Evolutionary conservation across 2,888 invertebrate species (phyloP).

Genomic region (Carabus problematicus): DNA sequence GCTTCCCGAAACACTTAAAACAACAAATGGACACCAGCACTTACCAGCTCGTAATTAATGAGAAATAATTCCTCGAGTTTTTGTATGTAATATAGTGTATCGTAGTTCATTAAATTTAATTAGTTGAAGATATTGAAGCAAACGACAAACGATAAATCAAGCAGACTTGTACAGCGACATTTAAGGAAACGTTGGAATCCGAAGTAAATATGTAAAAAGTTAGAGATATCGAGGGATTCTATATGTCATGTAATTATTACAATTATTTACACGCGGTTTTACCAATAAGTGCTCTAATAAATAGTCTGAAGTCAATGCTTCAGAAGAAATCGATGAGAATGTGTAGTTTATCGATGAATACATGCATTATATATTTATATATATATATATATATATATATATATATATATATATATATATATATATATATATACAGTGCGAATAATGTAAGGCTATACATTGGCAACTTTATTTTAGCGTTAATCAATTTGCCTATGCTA

Average conservation of each 20-base stretch:
- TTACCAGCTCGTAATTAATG: constrained; percentile 27
- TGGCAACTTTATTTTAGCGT: too few species aligned
- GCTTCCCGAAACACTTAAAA: constrained; percentile 31
- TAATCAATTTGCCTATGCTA: too few species aligned
- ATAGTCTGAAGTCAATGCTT: neutral
- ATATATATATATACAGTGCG: too few species aligned
- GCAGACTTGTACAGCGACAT: constrained; percentile 16
- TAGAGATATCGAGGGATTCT: neutral
- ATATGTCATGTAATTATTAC: neutral
- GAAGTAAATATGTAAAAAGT: neutral
- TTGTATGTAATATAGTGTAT: constrained; percentile 27
- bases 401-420: too few species aligned
- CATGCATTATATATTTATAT: neutral
- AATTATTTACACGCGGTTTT: neutral
- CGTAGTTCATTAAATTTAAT: constrained; percentile 34
- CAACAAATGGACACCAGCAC: constrained; percentile 18
- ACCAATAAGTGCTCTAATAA: too few species aligned
- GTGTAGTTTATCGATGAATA: neutral
- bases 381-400: too few species aligned
- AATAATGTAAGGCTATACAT: too few species aligned
- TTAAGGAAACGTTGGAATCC: constrained; percentile 27
- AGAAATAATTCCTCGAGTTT: constrained; percentile 22
- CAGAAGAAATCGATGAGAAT: neutral
- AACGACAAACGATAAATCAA: constrained; percentile 26
- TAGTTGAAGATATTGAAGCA: constrained; percentile 23